phyloP scores from a whole-genome alignment of 1,140 invertebrate species.

The Drosophila ogumai region DNA sequence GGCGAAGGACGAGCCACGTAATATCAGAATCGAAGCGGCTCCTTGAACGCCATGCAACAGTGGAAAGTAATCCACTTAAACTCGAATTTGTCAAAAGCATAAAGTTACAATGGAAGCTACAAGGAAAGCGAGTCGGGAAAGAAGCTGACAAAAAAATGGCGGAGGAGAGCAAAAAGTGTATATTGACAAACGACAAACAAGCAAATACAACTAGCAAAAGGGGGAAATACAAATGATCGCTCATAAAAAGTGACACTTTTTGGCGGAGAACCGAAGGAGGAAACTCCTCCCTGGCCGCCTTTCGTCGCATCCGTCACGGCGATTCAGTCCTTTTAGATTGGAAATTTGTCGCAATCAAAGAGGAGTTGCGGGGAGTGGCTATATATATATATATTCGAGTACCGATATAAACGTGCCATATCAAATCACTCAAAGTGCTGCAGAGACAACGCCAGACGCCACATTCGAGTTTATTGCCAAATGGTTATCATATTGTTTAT shows the following conservation, averaged over 20 bases:
- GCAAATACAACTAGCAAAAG: conserved; percentile 60
- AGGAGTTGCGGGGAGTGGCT: conserved; percentile 28
- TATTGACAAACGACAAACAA: conserved; percentile 61
- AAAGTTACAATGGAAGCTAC: conserved; percentile 58
- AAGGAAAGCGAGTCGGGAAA: conserved; percentile 26
- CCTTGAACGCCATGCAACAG: conserved; percentile 23
- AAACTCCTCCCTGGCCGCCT: conserved; percentile 13
- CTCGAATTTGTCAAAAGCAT: conserved; percentile 78
- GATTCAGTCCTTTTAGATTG: conserved; percentile 64
- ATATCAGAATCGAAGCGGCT: conserved; percentile 15
- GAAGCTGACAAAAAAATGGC: conserved; percentile 7
- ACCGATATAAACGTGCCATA: conserved; percentile 64
- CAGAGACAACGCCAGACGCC: conserved; percentile 64
- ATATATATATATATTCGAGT: conserved; percentile 7
- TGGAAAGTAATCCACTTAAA: conserved; percentile 81
- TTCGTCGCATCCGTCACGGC: conserved; percentile 75
- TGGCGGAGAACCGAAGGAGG: conserved; percentile 31
- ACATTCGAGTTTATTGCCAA: conserved; percentile 76
- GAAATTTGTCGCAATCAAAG: conserved; percentile 79
- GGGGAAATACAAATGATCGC: conserved; percentile 75
- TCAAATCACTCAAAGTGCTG: conserved; percentile 80
- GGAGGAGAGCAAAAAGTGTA: conserved; percentile 39
- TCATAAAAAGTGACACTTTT: conserved; percentile 82
- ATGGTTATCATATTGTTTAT: conserved; percentile 84
- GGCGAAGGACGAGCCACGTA: conserved; percentile 34